A percentile compares a stretch with the other conserved stretches of the same genome.
phyloP scores from a whole-genome alignment of 2,113 vertebrate species.

The Xiphophorus maculatus region DNA sequence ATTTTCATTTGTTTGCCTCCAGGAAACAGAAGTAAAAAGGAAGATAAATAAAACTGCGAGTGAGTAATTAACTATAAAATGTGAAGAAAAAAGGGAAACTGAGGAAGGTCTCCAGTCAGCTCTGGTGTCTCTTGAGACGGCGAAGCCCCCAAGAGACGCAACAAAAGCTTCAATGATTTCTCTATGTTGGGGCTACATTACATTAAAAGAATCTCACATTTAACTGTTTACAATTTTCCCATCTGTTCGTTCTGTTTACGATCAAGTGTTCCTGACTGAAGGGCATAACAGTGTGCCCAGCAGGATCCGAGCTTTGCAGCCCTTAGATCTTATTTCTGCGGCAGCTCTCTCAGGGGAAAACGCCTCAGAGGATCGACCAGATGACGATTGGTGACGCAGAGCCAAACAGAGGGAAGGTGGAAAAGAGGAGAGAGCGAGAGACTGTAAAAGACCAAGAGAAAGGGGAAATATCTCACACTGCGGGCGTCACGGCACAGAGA shows the following conservation, averaged over 20 bases:
- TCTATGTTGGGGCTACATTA: slow-evolving; percentile 2
- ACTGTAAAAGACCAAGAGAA: slow-evolving; percentile 18
- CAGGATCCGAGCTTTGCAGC: slow-evolving; percentile 35
- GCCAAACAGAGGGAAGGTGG: slow-evolving; percentile 30
- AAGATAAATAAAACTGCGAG: slow-evolving; percentile 39
- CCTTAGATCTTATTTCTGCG: slow-evolving; percentile 63
- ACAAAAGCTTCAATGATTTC: not conserved
- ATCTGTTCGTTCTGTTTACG: slow-evolving; percentile 18
- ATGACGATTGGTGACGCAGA: slow-evolving; percentile 61
- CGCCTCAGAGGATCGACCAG: slow-evolving; percentile 53
- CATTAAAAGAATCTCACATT: not conserved
- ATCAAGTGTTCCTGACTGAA: slow-evolving; percentile 26
- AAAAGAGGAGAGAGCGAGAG: slow-evolving; percentile 1
- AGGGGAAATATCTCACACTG: slow-evolving; percentile 43
- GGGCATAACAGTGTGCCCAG: slow-evolving; percentile 27
- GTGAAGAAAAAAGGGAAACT: slow-evolving; percentile 33
- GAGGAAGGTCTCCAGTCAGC: slow-evolving; percentile 42
- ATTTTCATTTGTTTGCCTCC: slow-evolving; percentile 41
- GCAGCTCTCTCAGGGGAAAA: slow-evolving; percentile 56
- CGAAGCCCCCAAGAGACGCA: slow-evolving; percentile 21
- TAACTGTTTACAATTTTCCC: slow-evolving; percentile 12
- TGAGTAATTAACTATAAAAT: slow-evolving; percentile 55
- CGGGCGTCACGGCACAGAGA: slow-evolving; percentile 47
- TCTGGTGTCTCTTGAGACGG: slow-evolving; percentile 35
- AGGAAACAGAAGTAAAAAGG: slow-evolving; percentile 45